phyloP scores from a whole-genome alignment of 2,888 invertebrate genomes.

The Leucozona laternaria region DNA sequence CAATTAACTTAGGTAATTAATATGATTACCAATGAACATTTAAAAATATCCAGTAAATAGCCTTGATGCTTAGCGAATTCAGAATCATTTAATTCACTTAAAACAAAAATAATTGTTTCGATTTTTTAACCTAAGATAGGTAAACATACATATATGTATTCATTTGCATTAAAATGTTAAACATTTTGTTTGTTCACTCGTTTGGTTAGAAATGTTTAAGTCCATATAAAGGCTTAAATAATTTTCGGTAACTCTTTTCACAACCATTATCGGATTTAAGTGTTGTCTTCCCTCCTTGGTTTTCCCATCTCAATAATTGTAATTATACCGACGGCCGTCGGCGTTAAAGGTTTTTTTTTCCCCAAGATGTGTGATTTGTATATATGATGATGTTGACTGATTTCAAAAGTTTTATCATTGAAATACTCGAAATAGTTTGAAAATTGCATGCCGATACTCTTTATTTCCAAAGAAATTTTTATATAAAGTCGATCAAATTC shows the following conservation, averaged over 20 bases:
- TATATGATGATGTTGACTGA: not conserved
- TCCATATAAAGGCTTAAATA: not conserved
- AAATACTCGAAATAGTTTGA: conserved; percentile 19
- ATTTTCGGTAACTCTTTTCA: not conserved
- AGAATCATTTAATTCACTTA: not conserved
- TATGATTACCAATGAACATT: not conserved
- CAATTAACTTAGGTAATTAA: not conserved
- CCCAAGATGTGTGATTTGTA: not conserved
- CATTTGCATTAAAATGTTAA: conserved; percentile 20
- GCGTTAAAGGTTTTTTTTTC: conserved; percentile 1
- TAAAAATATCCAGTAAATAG: not conserved
- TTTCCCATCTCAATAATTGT: conserved; percentile 10
- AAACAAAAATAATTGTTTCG: not conserved
- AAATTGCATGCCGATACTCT: conserved; percentile 25
- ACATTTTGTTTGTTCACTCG: not conserved
- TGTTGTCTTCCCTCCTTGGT: not conserved
- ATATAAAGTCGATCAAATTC: conserved; percentile 35
- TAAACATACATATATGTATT: not conserved
- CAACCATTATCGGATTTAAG: not conserved
- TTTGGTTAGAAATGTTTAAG: not conserved
- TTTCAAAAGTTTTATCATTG: conserved; percentile 22
- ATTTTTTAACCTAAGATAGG: not conserved
- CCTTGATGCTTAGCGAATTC: not conserved
- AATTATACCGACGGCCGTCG: not conserved
- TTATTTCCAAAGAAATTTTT: conserved; percentile 50